Percentiles rank a stretch among this genome's conserved stretches.
These are phyloP conservation scores for Tryphoninae sp. DNA, from an alignment of 2,888 invertebrate species.

Conservation along the genomic window DNA sequence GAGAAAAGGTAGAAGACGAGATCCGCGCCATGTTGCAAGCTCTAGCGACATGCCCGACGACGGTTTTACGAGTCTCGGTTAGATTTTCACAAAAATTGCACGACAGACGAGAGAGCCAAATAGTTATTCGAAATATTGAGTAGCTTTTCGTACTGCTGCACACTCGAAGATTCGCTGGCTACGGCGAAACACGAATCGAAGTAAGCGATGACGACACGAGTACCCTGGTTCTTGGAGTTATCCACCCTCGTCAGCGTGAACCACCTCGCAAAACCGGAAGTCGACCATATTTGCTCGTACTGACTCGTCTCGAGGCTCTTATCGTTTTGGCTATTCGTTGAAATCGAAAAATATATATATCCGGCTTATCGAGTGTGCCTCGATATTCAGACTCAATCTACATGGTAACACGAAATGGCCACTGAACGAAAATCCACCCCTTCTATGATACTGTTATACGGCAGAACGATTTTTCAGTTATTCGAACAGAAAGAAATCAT, in stretches of 20 bases:
- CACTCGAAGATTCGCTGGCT: conserved; percentile 4
- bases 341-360: neutral
- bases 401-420: too few relatives aligned
- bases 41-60: conserved; percentile 22
- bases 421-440: too few relatives aligned
- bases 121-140: neutral
- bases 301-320: neutral
- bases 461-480: too few relatives aligned
- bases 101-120: neutral
- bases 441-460: too few relatives aligned
- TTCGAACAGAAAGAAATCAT: too few relatives aligned
- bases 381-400: neutral
- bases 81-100: neutral
- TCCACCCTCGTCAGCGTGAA: too few relatives aligned
- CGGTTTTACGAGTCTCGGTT: conserved; percentile 16
- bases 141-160: neutral
- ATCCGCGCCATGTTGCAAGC: conserved; percentile 23
- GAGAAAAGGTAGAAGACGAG: conserved; percentile 23
- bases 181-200: neutral
- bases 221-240: too few relatives aligned
- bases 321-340: neutral
- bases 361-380: neutral
- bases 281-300: neutral
- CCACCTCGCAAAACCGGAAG: neutral
- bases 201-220: neutral